Conservation (phyloP, 2,113 vertebrate genomes). For the Pelmatolapia mariae region DNA sequence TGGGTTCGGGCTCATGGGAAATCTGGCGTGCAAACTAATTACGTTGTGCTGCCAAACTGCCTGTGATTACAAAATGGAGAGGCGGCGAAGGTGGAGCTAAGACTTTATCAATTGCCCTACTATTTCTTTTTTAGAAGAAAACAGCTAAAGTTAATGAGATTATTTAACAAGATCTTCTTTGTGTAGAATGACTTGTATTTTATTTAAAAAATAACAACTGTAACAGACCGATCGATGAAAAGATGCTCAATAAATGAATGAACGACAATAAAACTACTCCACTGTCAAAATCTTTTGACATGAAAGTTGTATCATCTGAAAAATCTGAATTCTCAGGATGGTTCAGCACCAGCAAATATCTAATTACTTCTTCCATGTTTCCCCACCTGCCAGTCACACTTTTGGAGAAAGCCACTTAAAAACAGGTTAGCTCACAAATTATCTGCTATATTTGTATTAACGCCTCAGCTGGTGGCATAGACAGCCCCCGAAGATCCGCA, state of each 20-base stretch:
- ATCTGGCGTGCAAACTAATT: conserved; percentile 74
- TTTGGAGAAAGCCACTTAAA: conserved; percentile 70
- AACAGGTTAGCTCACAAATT: conserved; percentile 74
- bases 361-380: conserved; percentile 74
- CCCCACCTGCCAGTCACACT: conserved; percentile 75
- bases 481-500: conserved; percentile 64
- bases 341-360: conserved; percentile 61
- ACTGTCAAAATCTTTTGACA: not conserved
- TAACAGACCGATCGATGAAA: not conserved
- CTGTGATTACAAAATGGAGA: conserved; percentile 66
- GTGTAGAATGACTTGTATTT: not conserved
- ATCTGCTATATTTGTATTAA: conserved; percentile 81
- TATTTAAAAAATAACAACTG: not conserved
- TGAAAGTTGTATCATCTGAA: conserved; percentile 10
- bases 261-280: not conserved
- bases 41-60: conserved; percentile 67
- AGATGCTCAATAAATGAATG: not conserved
- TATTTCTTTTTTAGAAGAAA: conserved; percentile 52
- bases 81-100: conserved; percentile 58
- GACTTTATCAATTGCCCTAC: conserved; percentile 64
- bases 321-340: conserved; percentile 31
- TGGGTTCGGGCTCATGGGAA: conserved; percentile 72
- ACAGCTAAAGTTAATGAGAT: conserved; percentile 48
- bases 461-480: conserved; percentile 78
- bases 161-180: conserved; percentile 48